Evolutionary conservation across 2,113 vertebrate genomes (phyloP), one percentile per base, ranked within the genome.

Genomic region (Lampris megalopsis): DNA sequence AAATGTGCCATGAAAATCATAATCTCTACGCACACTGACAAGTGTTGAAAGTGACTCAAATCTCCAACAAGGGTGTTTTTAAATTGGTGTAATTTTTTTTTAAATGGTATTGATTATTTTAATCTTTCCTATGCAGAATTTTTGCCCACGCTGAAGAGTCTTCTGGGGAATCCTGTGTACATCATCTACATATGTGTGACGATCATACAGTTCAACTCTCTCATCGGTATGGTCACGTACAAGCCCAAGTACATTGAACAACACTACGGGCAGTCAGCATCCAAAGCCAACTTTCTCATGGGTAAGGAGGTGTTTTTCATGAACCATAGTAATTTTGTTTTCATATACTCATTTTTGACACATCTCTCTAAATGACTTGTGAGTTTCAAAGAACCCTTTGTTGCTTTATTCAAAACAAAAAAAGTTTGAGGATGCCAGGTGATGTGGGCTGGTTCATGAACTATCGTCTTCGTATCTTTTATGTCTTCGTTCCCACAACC

Each of bases 241-340:
- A 98, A 98, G 78, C 95, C 97, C 2, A 99, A 99, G 81, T 99
- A 97, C 78, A 98, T 98, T 4, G 97, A 99, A 58, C 96, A 98
- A 37, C 97, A 99, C 68, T 99, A 97, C 2, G 96, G 96, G 2
- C 96, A 97, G 89, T 96, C 96, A 0, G 93, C 97, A 10, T 96
- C 96, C 6, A 96, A 94, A 85, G 95, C 96, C 35, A 99, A 99
- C 92, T 97, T 98, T 80, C 88, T 99, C 11, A 98, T 99, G 75
- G 97, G 97, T 98, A 90, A 80, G 91, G 73, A 65, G 11, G 54
- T 9, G 42, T 1, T 48, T 58, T 64, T 49, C 2, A 59, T 61
- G 24, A 53, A 72, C 48, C 48, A 38, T 49, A 3, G 59, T 48
- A 11, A 63, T 74, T 70, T 77, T 63, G 1, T 63, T 62, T 76